phyloP scores from a whole-genome alignment of 2,888 invertebrate genomes.

The Frankliniella intonsa region DNA sequence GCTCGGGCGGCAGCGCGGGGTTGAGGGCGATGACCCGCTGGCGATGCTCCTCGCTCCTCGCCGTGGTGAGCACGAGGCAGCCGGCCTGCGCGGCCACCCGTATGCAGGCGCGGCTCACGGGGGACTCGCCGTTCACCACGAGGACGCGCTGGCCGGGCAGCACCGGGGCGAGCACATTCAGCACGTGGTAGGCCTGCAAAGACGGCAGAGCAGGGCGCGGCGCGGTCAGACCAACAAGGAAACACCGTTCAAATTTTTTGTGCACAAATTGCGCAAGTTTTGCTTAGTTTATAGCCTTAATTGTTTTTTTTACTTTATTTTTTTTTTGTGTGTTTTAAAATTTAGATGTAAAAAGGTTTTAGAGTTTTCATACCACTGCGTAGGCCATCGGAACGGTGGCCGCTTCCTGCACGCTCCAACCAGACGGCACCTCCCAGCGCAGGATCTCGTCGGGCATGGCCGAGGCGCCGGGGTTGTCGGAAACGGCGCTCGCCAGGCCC shows the following conservation, averaged over 20 bases:
- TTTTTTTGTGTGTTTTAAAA: background rate
- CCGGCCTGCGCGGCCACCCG: background rate
- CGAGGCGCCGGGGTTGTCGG: background rate
- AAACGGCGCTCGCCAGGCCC: background rate
- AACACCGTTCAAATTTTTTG: background rate
- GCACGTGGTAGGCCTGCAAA: conserved; percentile 2
- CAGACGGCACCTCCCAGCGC: background rate
- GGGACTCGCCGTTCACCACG: background rate
- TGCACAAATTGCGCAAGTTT: too few species aligned
- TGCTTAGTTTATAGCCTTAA: too few species aligned
- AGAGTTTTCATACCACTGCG: background rate
- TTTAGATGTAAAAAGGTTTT: background rate
- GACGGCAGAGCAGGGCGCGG: background rate
- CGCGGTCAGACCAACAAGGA: background rate
- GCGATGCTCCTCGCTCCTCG: background rate
- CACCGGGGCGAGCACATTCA: background rate
- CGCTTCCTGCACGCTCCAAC: background rate
- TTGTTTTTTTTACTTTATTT: too few species aligned
- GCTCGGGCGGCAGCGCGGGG: background rate
- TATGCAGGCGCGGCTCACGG: background rate
- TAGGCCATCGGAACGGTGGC: background rate
- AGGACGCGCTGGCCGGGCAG: background rate
- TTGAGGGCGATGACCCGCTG: background rate
- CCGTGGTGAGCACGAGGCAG: background rate
- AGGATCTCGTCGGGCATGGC: background rate